Conservation (phyloP, 2,888 invertebrate genomes). For the Coremacera marginata region DNA sequence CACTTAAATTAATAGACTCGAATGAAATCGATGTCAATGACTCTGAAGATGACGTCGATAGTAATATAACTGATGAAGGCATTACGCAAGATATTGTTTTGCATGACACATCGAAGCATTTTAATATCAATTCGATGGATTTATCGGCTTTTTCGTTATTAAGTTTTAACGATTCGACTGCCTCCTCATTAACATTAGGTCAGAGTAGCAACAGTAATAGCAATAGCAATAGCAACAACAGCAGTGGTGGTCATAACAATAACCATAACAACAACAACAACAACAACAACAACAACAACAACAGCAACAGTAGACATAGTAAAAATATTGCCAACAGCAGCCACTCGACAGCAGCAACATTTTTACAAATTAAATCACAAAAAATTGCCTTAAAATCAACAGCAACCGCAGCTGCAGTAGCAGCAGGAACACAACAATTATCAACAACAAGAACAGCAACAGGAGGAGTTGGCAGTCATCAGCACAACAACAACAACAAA, state of each 20-base stretch:
- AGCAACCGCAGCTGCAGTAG: constrained; percentile 35
- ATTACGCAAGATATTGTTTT: constrained; percentile 51
- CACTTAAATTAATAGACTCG: constrained; percentile 51
- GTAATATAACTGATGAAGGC: constrained; percentile 47
- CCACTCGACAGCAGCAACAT: constrained; percentile 47
- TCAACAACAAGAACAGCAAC: constrained; percentile 17
- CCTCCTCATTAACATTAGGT: constrained; percentile 39
- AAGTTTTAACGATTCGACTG: constrained; percentile 52
- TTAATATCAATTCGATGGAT: constrained; percentile 36
- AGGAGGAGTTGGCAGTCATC: neutral
- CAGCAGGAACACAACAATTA: constrained; percentile 19
- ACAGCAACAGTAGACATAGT: constrained; percentile 41
- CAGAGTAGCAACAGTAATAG: constrained; percentile 26
- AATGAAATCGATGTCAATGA: constrained; percentile 59
- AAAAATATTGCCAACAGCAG: constrained; percentile 30
- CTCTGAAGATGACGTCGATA: constrained; percentile 14
- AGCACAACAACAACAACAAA: constrained; percentile 22
- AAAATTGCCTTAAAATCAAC: constrained; percentile 51
- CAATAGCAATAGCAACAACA: constrained; percentile 41
- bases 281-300: constrained; percentile 33
- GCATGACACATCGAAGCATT: constrained; percentile 40
- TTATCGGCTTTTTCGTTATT: constrained; percentile 61
- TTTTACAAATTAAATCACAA: constrained; percentile 60
- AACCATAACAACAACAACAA: constrained; percentile 20
- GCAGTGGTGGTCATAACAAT: constrained; percentile 31